Evolutionary conservation across 2,797 vertebrate species (phyloP).

Genomic region (Acanthiza pusilla): DNA sequence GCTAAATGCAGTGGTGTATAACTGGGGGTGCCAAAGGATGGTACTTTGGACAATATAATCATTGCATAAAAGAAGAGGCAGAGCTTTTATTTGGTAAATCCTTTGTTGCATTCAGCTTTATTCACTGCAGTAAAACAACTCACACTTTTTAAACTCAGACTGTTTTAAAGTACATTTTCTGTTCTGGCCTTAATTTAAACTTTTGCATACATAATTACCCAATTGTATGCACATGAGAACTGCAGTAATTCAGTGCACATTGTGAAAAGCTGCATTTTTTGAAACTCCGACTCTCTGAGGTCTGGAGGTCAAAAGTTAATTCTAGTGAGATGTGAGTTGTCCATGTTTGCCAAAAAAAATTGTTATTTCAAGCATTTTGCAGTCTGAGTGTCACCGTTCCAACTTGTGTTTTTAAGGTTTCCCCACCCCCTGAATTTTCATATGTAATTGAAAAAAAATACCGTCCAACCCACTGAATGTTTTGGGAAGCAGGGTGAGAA

Average conservation of each 20-base stretch:
- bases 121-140: background rate
- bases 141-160: background rate
- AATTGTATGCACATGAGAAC: background rate
- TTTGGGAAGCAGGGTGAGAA: background rate
- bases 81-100: background rate
- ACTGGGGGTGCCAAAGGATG: background rate
- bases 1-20: background rate
- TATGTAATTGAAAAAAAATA: background rate
- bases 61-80: background rate
- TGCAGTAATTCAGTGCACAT: background rate
- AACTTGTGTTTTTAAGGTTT: background rate
- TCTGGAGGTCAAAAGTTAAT: slow-evolving; percentile 44
- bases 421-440: background rate
- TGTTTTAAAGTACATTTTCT: background rate
- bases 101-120: background rate
- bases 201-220: background rate
- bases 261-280: background rate
- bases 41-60: background rate
- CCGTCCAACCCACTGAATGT: background rate
- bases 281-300: background rate
- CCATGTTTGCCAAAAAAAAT: background rate
- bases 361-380: slow-evolving; percentile 42
- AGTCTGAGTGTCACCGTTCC: background rate
- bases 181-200: background rate
- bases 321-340: slow-evolving; percentile 15